Evolutionary conservation across 2,797 vertebrate genomes (phyloP), one percentile per base, ranked within the genome.

Genomic region (Sciurus carolinensis): DNA sequence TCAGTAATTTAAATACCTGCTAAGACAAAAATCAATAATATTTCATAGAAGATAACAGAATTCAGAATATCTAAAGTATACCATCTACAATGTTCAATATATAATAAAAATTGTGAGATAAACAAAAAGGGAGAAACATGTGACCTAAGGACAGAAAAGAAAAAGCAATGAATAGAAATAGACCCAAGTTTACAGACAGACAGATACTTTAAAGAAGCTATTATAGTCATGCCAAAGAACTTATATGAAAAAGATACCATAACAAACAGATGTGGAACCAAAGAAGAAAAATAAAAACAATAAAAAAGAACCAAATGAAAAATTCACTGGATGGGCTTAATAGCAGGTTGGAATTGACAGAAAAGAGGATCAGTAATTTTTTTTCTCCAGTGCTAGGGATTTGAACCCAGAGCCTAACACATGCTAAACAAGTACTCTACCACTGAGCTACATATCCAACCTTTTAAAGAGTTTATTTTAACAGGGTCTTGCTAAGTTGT

Each of bases 141-240:
- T 95, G 54, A 77, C 9, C 62, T 72, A 82, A 67, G 67, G 67
- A 14, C 62, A 91, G 67, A 47, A 90, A 90, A 92, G 67, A 84
- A 80, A 97, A 80, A 97, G 28, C 17, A 88, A 57, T 92, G 72
- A 92, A 76, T 82, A 85, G 22, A 90, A 95, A 76, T 5, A 81
- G 69, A 92, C 9, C 18, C 77, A 90, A 54, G 57, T 75, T 92
- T 64, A 77, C 17, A 94, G 30, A 72, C 17, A 94, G 30, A 72
- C 4, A 94, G 52, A 13, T 81, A 90, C 24, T 80, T 86, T 52
- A 36, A 86, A 86, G 44, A 44, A 50, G 52, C 28, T 90, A 79
- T 73, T 95, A 64, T 84, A 79, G 36, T 57, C 57, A 90, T 1
- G 18, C 42, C 15, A 7, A 92, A 71, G 52, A 91, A 80, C 7